A percentile compares a stretch with the other conserved stretches of the same genome.
Conservation (phyloP, 2,797 vertebrate genomes). For the Rhinella marina region DNA sequence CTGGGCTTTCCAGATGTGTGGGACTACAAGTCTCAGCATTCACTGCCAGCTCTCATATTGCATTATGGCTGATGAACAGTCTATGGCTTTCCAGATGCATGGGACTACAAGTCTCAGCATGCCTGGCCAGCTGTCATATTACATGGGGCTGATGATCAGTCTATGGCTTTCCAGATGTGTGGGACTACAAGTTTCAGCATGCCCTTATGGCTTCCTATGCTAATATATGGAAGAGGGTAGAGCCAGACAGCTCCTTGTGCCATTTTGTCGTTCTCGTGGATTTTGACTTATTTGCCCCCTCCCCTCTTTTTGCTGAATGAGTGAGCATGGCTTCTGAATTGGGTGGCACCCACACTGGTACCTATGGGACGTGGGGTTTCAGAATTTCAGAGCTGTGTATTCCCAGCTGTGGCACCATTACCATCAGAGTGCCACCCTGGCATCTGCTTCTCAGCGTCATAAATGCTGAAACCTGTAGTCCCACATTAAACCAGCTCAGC, state of each 20-base stretch:
- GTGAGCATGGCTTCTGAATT: background rate
- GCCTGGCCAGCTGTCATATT: background rate
- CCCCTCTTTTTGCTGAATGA: too few species aligned
- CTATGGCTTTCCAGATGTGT: background rate
- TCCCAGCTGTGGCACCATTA: background rate
- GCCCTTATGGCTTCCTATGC: background rate
- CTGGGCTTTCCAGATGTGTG: background rate
- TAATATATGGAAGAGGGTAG: background rate
- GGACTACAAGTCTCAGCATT: background rate
- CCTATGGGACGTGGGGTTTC: too few species aligned
- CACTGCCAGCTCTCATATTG: background rate
- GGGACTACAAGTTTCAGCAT: background rate
- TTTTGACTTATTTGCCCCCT: too few species aligned
- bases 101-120: background rate
- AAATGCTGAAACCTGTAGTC: slow-evolving; percentile 2
- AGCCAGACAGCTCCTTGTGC: too few species aligned
- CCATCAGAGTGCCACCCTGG: background rate
- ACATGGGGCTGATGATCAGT: background rate
- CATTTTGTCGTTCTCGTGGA: background rate
- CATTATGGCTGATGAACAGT: too few species aligned
- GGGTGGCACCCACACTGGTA: too few species aligned
- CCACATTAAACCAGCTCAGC: background rate
- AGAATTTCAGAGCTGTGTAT: too few species aligned
- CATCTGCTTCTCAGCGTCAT: too few species aligned
- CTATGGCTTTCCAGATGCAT: background rate